These are phyloP conservation scores for Drosophila navojoa DNA, from an alignment of 1,140 invertebrate genomes.

Conservation along the genomic window DNA sequence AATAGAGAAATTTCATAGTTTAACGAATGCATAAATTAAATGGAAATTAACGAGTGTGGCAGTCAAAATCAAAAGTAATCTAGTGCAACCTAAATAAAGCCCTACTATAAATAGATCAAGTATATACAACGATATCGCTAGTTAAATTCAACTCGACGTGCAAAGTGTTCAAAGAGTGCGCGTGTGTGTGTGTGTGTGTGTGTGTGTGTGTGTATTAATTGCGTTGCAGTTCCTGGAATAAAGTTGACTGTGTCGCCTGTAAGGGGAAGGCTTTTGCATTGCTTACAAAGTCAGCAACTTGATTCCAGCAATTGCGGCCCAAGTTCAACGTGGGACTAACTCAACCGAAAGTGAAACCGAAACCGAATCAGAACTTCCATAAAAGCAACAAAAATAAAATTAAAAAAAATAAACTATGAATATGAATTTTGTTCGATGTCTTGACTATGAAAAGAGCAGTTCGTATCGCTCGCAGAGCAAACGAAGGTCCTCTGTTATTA, in stretches of 20 bases:
- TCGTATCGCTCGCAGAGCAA: neutral
- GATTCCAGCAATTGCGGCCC: slow-evolving; percentile 84
- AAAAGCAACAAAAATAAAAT: too few species aligned
- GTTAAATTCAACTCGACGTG: slow-evolving; percentile 4
- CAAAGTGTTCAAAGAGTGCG: slow-evolving; percentile 35
- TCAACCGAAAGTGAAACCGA: slow-evolving; percentile 18
- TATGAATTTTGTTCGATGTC: slow-evolving; percentile 25
- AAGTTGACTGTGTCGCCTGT: slow-evolving; percentile 84
- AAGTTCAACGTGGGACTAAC: slow-evolving; percentile 38
- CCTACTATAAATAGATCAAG: slow-evolving; percentile 48
- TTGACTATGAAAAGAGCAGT: slow-evolving; percentile 24
- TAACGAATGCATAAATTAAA: slow-evolving; percentile 45
- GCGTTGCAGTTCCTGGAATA: slow-evolving; percentile 84
- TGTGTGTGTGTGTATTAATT: slow-evolving; percentile 37
- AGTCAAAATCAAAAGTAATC: slow-evolving; percentile 67
- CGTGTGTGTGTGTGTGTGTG: slow-evolving; percentile 20
- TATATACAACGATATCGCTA: slow-evolving; percentile 27
- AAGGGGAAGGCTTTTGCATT: slow-evolving; percentile 72
- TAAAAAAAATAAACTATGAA: neutral
- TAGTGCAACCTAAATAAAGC: slow-evolving; percentile 39
- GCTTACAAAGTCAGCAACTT: slow-evolving; percentile 83
- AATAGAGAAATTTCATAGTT: slow-evolving; percentile 64
- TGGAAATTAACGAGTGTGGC: slow-evolving; percentile 35
- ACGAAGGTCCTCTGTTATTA: slow-evolving; percentile 26
- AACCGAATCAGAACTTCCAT: slow-evolving; percentile 3